phyloP scores from a whole-genome alignment of 2,888 invertebrate genomes.

The Synergus laeviventris region DNA sequence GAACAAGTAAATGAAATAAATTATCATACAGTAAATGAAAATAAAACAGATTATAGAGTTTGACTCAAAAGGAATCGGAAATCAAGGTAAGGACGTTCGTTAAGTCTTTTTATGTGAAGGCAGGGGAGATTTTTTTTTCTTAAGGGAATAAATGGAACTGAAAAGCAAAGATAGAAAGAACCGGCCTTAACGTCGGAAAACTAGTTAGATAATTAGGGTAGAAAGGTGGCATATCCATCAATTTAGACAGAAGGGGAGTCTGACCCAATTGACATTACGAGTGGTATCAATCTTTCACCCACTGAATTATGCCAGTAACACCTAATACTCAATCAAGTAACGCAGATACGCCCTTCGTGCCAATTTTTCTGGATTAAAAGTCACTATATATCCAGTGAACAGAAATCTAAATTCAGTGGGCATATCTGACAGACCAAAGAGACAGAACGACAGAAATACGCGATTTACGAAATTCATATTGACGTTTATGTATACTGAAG shows the following conservation, averaged over 20 bases:
- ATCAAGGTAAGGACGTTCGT: neutral
- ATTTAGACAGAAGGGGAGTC: neutral
- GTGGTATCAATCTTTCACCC: constrained; percentile 5
- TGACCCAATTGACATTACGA: constrained; percentile 7
- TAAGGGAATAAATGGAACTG: neutral
- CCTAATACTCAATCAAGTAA: constrained; percentile 20
- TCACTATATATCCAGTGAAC: neutral
- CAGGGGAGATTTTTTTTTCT: neutral
- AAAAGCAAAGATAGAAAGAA: constrained; percentile 1
- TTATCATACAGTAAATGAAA: neutral
- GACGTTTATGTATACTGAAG: constrained; percentile 12
- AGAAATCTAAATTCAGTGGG: neutral
- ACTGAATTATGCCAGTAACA: constrained; percentile 5
- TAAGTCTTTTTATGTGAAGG: neutral
- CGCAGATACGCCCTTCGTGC: neutral
- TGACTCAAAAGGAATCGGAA: neutral
- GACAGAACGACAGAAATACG: constrained; percentile 9
- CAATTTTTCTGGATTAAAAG: neutral
- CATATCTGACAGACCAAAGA: constrained; percentile 16
- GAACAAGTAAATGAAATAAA: no score
- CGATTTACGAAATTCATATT: constrained; percentile 8
- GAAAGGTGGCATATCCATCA: constrained; percentile 21
- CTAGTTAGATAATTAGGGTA: constrained; percentile 4
- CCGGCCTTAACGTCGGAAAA: neutral
- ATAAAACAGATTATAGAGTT: neutral